phyloP scores from a whole-genome alignment of 1,140 invertebrate genomes.

The Drosophila sturtevanti region DNA sequence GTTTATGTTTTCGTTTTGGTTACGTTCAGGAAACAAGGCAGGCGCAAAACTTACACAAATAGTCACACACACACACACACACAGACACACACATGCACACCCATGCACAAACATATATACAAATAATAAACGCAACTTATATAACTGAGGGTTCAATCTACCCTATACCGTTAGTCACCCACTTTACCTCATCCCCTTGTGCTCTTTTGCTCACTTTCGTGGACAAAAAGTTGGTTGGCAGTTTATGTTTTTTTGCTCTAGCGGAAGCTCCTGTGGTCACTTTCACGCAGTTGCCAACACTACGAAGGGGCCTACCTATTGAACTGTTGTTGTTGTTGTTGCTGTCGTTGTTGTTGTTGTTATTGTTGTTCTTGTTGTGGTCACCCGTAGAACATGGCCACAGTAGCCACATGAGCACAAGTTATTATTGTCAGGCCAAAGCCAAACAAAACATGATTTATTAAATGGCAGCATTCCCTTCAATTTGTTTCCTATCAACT shows the following conservation, averaged over 20 bases:
- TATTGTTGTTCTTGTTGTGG: conserved; percentile 31
- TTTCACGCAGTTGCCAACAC: conserved; percentile 75
- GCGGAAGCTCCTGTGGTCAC: conserved; percentile 74
- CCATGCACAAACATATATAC: conserved; percentile 9
- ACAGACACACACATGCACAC: conserved; percentile 36
- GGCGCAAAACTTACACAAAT: conserved; percentile 61
- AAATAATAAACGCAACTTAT: conserved; percentile 80
- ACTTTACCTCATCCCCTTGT: not conserved
- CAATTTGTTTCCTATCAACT: conserved; percentile 81
- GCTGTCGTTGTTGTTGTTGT: not conserved
- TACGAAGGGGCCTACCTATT: conserved; percentile 55
- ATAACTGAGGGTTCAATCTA: conserved; percentile 49
- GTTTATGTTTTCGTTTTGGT: conserved; percentile 38
- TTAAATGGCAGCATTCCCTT: conserved; percentile 79
- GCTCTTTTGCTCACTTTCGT: conserved; percentile 16
- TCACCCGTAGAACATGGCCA: conserved; percentile 59
- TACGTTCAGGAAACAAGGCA: conserved; percentile 65
- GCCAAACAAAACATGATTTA: conserved; percentile 80
- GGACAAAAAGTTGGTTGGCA: conserved; percentile 64
- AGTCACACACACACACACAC: conserved; percentile 27
- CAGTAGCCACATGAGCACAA: conserved; percentile 71
- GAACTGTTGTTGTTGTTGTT: too few relatives aligned
- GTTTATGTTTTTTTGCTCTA: conserved; percentile 64
- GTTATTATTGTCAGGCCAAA: conserved; percentile 78
- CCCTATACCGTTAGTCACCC: not conserved